Evolutionary conservation across 2,797 vertebrate genomes (phyloP).

Genomic region (Alectoris magna): DNA sequence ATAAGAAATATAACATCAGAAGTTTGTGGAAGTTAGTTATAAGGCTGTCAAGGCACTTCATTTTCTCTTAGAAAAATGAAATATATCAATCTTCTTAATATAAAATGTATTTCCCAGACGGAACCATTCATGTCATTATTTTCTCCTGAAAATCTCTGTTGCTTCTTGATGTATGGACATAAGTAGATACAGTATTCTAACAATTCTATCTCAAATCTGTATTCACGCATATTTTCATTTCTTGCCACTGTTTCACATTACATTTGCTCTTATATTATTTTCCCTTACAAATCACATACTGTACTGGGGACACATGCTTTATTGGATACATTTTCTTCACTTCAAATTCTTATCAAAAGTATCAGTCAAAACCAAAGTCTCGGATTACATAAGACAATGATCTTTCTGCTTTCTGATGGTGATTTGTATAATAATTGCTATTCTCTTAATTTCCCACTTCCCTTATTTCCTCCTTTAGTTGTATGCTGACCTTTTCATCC

Average conservation of each 20-base stretch:
- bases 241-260: not conserved
- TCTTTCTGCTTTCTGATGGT: not conserved
- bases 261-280: not conserved
- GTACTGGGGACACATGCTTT: not conserved
- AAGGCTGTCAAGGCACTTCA: conserved; percentile 18
- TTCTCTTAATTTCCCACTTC: not conserved
- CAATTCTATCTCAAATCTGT: not conserved
- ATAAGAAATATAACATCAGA: conserved; percentile 1
- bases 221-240: not conserved
- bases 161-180: not conserved
- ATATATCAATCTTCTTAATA: conserved; percentile 6
- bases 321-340: not conserved
- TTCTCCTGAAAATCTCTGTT: not conserved
- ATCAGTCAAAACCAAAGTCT: not conserved
- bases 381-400: not conserved
- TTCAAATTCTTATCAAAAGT: not conserved
- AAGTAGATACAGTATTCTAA: not conserved
- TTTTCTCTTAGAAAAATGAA: conserved; percentile 27
- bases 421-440: not conserved
- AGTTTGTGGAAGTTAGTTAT: conserved; percentile 19
- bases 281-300: not conserved
- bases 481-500: not conserved
- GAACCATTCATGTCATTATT: conserved; percentile 7
- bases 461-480: not conserved
- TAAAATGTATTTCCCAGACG: conserved; percentile 20